These are phyloP conservation scores for Kryptolebias marmoratus DNA, from an alignment of 2,113 vertebrate genomes.

Conservation along the genomic window DNA sequence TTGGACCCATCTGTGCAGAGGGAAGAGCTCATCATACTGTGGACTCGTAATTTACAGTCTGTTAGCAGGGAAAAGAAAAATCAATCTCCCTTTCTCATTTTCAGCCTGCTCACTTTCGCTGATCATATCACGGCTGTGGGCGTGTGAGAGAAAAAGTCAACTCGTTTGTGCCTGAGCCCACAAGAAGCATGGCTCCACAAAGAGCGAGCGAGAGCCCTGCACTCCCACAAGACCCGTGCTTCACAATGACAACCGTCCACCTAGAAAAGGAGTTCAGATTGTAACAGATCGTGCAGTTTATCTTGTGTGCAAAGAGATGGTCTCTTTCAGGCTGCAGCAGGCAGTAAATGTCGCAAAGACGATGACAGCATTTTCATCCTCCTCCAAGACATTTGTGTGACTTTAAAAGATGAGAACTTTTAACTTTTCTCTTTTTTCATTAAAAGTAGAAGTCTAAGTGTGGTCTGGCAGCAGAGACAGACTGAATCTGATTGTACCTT, in stretches of 20 bases:
- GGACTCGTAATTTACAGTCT: slow-evolving; percentile 31
- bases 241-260: slow-evolving; percentile 30
- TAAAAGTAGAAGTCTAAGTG: slow-evolving; percentile 43
- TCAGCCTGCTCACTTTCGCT: slow-evolving; percentile 48
- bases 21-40: slow-evolving; percentile 42
- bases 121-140: slow-evolving; percentile 63
- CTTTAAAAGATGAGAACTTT: slow-evolving; percentile 44
- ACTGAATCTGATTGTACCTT: slow-evolving; percentile 43
- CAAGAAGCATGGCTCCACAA: slow-evolving; percentile 24
- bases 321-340: slow-evolving; percentile 8
- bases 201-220: slow-evolving; percentile 17
- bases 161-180: slow-evolving; percentile 41
- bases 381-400: slow-evolving; percentile 37
- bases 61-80: slow-evolving; percentile 40
- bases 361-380: slow-evolving; percentile 14
- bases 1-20: slow-evolving; percentile 39
- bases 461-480: slow-evolving; percentile 44
- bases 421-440: slow-evolving; percentile 42
- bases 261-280: not conserved
- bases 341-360: slow-evolving; percentile 23
- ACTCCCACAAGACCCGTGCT: slow-evolving; percentile 15
- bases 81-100: slow-evolving; percentile 61
- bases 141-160: slow-evolving; percentile 57
- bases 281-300: not conserved
- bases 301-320: not conserved